phyloP scores from a whole-genome alignment of 2,888 invertebrate species.

The Drosophila tanythrix region DNA sequence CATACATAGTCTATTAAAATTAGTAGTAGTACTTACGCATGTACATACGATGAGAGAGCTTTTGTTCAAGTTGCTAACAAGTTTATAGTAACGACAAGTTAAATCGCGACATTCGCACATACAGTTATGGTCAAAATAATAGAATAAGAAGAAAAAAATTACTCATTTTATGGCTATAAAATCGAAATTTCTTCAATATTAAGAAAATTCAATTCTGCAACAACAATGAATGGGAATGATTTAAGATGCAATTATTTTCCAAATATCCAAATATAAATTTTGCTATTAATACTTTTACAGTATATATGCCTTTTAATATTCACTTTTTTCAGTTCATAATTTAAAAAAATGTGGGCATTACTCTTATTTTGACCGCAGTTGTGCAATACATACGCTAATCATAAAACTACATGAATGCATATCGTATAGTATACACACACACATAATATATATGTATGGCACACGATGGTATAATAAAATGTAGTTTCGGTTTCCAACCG shows the following conservation, averaged over 20 bases:
- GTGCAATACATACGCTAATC: neutral
- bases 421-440: neutral
- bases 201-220: too few relatives aligned
- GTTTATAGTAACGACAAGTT: neutral
- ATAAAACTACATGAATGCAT: neutral
- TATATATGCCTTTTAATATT: neutral
- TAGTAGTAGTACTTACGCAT: neutral
- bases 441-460: neutral
- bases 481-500: slow-evolving; percentile 63
- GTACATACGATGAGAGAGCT: neutral
- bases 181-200: neutral
- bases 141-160: too few relatives aligned
- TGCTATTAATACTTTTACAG: neutral
- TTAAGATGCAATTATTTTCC: neutral
- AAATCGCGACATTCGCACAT: neutral
- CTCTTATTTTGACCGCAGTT: neutral
- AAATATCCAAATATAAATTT: neutral
- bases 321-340: too few relatives aligned
- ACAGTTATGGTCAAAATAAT: neutral
- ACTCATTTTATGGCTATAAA: neutral
- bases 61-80: neutral
- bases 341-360: neutral
- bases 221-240: neutral
- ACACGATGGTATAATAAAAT: slow-evolving; percentile 9
- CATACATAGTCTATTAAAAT: neutral